A percentile compares a stretch with the other conserved stretches of the same genome.
Evolutionary conservation across 1,140 invertebrate species (phyloP).

Genomic region (Antheraea mylitta): DNA sequence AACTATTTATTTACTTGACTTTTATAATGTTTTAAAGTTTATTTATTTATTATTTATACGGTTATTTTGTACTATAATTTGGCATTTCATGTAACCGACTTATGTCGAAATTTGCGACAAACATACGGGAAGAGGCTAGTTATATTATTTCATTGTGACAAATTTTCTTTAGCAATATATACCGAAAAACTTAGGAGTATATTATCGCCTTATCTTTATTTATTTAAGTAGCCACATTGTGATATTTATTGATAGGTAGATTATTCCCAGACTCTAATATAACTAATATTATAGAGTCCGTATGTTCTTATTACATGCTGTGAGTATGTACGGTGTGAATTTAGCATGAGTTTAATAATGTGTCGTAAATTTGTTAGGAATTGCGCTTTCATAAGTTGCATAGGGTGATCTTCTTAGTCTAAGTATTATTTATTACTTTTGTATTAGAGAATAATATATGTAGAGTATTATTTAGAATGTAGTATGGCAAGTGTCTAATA

Average conservation of each 20-base stretch:
- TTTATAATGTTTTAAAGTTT: no score
- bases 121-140: neutral
- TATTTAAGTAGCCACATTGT: constrained; percentile 67
- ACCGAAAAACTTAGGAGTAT: constrained; percentile 19
- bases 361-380: constrained; percentile 3
- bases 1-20: no score
- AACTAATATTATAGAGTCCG: neutral
- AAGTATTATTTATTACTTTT: constrained; percentile 33
- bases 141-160: constrained; percentile 30
- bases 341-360: no score
- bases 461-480: constrained; percentile 5
- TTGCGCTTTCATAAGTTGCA: constrained; percentile 35
- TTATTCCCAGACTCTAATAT: neutral
- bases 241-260: constrained; percentile 50
- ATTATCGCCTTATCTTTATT: constrained; percentile 47
- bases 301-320: neutral
- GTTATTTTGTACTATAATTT: no score
- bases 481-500: constrained; percentile 1
- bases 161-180: constrained; percentile 45
- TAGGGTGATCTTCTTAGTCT: constrained; percentile 34
- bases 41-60: no score
- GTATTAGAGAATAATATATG: constrained; percentile 22
- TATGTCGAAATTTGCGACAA: neutral
- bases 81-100: neutral
- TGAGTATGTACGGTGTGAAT: neutral